Evolutionary conservation across 2,797 vertebrate species (phyloP).

Genomic region (Eulemur mongoz): DNA sequence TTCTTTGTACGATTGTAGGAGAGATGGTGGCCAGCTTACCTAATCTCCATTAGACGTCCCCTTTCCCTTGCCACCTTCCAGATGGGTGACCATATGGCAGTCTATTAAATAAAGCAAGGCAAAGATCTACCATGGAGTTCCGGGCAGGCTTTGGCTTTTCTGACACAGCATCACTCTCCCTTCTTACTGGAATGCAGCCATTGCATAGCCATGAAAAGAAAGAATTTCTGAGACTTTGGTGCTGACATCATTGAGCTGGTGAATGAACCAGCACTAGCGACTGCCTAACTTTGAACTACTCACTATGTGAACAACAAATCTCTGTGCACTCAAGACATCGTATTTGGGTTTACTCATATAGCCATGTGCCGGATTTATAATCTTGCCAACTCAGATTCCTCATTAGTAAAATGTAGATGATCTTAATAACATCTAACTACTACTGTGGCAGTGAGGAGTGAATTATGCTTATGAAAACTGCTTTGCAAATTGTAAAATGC

Average conservation of each 20-base stretch:
- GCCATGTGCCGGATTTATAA: not conserved
- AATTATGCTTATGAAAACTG: slow-evolving; percentile 28
- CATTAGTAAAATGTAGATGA: slow-evolving; percentile 20
- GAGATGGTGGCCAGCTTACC: not conserved
- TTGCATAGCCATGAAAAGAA: not conserved
- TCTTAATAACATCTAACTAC: slow-evolving; percentile 26
- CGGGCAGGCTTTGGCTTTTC: not conserved
- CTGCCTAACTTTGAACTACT: not conserved
- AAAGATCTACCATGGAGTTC: accelerated
- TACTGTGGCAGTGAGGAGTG: not conserved
- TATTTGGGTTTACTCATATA: not conserved
- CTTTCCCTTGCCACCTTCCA: not conserved
- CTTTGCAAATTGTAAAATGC: not conserved
- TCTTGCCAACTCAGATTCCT: not conserved
- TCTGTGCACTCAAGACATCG: not conserved
- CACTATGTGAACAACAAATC: accelerated
- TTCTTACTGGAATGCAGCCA: not conserved
- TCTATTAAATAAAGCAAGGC: not conserved
- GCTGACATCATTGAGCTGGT: no score
- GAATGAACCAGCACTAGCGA: not conserved
- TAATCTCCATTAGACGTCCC: not conserved
- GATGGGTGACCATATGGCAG: not conserved
- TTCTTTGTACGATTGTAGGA: not conserved
- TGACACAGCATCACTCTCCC: not conserved
- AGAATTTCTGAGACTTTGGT: not conserved